phyloP scores from a whole-genome alignment of 2,113 vertebrate genomes.

The Brienomyrus longianalis region DNA sequence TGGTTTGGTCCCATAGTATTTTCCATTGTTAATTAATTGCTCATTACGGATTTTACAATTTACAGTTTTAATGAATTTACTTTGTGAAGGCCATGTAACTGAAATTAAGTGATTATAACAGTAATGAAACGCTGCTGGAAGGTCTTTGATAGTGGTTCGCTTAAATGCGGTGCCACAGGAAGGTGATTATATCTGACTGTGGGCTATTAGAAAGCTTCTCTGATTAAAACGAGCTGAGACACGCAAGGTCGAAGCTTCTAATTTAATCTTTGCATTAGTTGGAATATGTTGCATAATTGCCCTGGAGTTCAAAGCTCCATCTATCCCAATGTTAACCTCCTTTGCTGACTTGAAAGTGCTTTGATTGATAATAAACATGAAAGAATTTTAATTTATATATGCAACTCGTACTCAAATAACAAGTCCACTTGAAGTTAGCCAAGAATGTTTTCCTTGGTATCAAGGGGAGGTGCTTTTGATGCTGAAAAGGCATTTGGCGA shows the following conservation, averaged over 20 bases:
- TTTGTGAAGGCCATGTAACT: background rate
- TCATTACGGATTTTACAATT: background rate
- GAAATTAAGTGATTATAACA: background rate
- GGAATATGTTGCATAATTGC: slow-evolving; percentile 21
- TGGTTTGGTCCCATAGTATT: background rate
- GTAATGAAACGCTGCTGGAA: background rate
- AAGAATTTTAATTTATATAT: slow-evolving; percentile 19
- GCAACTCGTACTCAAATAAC: slow-evolving; percentile 12
- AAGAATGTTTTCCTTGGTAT: slow-evolving; percentile 4
- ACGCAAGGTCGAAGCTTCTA: slow-evolving; percentile 6
- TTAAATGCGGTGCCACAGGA: background rate
- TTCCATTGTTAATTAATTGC: background rate
- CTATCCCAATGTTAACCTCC: slow-evolving; percentile 11
- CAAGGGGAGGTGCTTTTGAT: background rate
- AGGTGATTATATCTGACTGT: background rate
- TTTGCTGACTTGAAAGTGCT: slow-evolving; percentile 19
- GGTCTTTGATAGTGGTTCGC: background rate
- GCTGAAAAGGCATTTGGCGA: background rate
- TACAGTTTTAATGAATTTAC: background rate
- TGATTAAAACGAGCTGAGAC: slow-evolving; percentile 9
- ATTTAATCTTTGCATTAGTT: slow-evolving; percentile 12
- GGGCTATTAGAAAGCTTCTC: background rate
- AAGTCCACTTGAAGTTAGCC: slow-evolving; percentile 2
- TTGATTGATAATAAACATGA: background rate
- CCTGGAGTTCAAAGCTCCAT: slow-evolving; percentile 20